Conservation (phyloP, 2,888 invertebrate species). For the Monochamus alternatus region DNA sequence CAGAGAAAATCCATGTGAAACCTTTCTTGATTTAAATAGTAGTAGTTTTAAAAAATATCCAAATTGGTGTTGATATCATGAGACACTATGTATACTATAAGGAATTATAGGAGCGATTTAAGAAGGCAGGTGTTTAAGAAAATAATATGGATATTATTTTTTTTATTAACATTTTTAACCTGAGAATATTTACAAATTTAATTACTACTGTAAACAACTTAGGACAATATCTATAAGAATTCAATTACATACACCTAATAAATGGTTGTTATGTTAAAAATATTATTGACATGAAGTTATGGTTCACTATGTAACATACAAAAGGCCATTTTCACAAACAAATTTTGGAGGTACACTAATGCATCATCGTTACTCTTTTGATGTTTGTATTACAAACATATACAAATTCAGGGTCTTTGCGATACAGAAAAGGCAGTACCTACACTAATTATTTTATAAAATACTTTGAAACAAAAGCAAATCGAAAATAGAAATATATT, state of each 20-base stretch:
- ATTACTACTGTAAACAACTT: conserved; percentile 45
- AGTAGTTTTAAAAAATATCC: too few species aligned
- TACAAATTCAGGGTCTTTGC: conserved; percentile 15
- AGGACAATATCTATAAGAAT: conserved; percentile 39
- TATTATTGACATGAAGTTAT: conserved; percentile 42
- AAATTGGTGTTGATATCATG: too few species aligned
- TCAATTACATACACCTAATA: conserved; percentile 41
- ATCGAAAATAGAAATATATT: not conserved
- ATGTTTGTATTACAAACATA: not conserved
- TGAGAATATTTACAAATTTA: conserved; percentile 51
- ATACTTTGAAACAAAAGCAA: conserved; percentile 2
- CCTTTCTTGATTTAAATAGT: too few species aligned
- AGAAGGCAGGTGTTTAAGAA: conserved; percentile 7
- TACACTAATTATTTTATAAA: not conserved
- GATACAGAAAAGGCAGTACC: conserved; percentile 17
- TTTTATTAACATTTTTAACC: conserved; percentile 50
- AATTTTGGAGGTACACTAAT: conserved; percentile 39
- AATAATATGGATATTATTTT: conserved; percentile 28
- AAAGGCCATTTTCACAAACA: conserved; percentile 41
- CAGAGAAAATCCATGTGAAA: too few species aligned
- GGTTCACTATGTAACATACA: conserved; percentile 37
- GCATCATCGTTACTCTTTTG: conserved; percentile 28
- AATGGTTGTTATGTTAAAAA: conserved; percentile 40
- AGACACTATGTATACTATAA: too few species aligned
- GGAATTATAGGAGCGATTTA: too few species aligned